These are phyloP conservation scores for Lepidotrigona ventralis DNA, from an alignment of 1,140 invertebrate species.

Conservation along the genomic window DNA sequence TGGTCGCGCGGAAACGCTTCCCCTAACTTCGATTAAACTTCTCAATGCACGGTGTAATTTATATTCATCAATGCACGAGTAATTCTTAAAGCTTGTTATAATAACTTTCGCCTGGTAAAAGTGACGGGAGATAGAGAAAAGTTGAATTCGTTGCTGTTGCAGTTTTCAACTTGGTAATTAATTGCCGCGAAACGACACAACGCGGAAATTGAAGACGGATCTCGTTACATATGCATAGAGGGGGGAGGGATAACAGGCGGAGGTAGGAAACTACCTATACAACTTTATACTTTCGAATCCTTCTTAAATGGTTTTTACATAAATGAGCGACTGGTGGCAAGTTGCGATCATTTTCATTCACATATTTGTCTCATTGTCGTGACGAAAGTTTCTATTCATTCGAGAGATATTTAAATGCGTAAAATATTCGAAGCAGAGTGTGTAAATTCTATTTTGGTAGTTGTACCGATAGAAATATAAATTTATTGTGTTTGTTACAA, in stretches of 20 bases:
- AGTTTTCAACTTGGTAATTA: slow-evolving; percentile 19
- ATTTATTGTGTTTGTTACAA: too few relatives aligned
- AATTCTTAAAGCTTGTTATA: slow-evolving; percentile 20
- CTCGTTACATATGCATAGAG: slow-evolving; percentile 23
- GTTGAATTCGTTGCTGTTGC: neutral
- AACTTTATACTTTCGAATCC: neutral
- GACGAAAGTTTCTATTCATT: too few relatives aligned
- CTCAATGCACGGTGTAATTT: slow-evolving; percentile 18
- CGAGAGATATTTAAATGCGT: too few relatives aligned
- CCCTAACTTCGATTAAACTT: slow-evolving; percentile 24
- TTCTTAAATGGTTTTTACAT: neutral
- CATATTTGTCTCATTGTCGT: neutral
- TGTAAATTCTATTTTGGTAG: too few relatives aligned
- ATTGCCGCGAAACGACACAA: slow-evolving; percentile 9
- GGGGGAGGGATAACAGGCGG: neutral
- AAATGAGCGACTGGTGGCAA: neutral
- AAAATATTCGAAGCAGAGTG: too few relatives aligned
- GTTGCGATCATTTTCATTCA: neutral
- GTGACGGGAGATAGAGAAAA: neutral
- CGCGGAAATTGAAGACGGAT: slow-evolving; percentile 16
- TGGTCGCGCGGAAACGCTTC: neutral
- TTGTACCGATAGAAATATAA: too few relatives aligned
- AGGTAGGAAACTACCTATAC: neutral
- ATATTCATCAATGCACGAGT: slow-evolving; percentile 20
- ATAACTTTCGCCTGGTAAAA: slow-evolving; percentile 17